Evolutionary conservation across 2,888 invertebrate species (phyloP), one percentile per base, ranked within the genome.

Genomic region (Lasioglossum zephyrum): DNA sequence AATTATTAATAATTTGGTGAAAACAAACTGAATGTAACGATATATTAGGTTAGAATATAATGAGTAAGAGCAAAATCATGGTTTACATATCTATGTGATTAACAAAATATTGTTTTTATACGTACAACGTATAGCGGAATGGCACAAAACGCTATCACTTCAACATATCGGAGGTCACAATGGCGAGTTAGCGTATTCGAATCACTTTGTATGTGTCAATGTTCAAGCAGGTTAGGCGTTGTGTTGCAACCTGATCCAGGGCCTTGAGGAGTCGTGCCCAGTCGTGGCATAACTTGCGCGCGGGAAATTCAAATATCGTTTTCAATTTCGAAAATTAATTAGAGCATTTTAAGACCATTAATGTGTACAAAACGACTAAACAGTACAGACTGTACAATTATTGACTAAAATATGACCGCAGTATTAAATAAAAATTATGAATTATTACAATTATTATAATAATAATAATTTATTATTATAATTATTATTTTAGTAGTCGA

Each of bases 11-110:
- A n/a, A 69, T 22, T 41, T 41, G 4, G 11, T 39, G 4, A 69
- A 11, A 39, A 69, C 63, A 69, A 39, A 69, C 22, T 41, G 4
- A 47, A 13, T 26, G 1, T 2, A n/a, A 16, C 39, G 0, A 41
- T 39, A 2, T 53, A 26, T 73, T 13, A 81, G 83, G 81, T 84
- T 84, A 77, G 11, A 11, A 2, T n/a, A 16, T 44, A 4, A 2
- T 5, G 22, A 4, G 9, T 26, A 0, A 26, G 1, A 26, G n/a
- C 53, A 53, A 53, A 22, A 1, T 53, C n/a, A 53, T 53, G 9
- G 8, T n/a, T 53, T 9, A 53, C 3, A 1, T 9, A 49, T n/a
- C 3, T 53, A 53, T n/a, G 9, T 66, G 36, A 66, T 66, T 66
- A 26, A 36, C 8, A 18, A 16, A 66, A 66, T 36, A 6, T 36